These are phyloP conservation scores for Dromococcyx pavoninus DNA, from an alignment of 2,797 vertebrate species.

Conservation along the genomic window DNA sequence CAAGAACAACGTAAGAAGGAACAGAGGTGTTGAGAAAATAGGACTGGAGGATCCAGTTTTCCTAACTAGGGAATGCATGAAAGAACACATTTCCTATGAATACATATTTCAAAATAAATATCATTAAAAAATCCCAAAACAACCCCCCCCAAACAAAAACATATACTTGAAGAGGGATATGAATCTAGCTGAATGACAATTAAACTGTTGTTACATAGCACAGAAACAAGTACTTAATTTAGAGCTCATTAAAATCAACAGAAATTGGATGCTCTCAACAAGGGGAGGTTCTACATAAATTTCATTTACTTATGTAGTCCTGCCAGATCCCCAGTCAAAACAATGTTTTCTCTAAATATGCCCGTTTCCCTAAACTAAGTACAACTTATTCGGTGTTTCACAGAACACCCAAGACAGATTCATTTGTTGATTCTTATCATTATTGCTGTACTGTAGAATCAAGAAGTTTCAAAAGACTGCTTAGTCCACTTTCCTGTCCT, in stretches of 20 bases:
- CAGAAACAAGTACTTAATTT: background rate
- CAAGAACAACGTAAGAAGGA: background rate
- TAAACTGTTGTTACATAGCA: background rate
- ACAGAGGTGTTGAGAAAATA: background rate
- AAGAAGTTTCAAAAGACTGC: background rate
- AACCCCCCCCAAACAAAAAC: background rate
- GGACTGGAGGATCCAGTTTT: background rate
- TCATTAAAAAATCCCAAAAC: background rate
- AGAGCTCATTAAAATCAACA: background rate
- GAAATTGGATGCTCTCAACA: background rate
- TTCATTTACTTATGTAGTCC: background rate
- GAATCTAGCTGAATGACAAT: background rate
- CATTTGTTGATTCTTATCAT: background rate
- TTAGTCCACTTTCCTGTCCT: background rate
- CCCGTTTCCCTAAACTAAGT: background rate
- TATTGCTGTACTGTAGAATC: background rate
- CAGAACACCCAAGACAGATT: background rate
- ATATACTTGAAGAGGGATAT: background rate
- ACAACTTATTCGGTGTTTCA: background rate
- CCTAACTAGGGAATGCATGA: background rate
- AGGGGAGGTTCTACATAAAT: background rate
- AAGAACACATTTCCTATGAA: background rate
- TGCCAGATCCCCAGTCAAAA: background rate
- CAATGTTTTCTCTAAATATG: background rate
- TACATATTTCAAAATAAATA: background rate